Base-by-base conservation (phyloP, 2,888 invertebrate genomes). In the Amblyjoppa fuscipennis region DNA sequence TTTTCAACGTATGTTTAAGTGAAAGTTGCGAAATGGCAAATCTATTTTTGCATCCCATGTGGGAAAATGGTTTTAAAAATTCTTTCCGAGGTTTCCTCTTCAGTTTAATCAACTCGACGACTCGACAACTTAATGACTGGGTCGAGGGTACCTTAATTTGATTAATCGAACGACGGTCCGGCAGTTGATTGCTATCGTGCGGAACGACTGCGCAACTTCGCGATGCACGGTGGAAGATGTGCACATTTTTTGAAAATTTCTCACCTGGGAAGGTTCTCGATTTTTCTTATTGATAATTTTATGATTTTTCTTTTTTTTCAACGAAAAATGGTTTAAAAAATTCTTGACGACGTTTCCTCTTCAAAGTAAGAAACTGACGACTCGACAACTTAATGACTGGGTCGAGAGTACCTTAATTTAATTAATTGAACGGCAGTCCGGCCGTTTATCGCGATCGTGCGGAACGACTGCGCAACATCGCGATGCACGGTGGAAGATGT, bases 401-500 rank as follows among this genome's bases (percentile, higher is more conserved):
- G 9, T 34, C 71, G n/a, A 51, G 56, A 38, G 56, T 51, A 80
- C 69, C 61, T 85, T 81, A 16, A 81, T 81, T 85, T 75, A 70
- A 85, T 85, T 78, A 81, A 85, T 75, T 74, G 70, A 78, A 49
- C 20, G 31, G 7, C 41, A 28, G 25, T 28, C 45, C 31, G 45
- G 38, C 28, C 41, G 61, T 61, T 61, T n/a, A 74, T 74, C 64
- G 45, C 56, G 16, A 41, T 73, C 1, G 9, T 25, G 25, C 56
- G 25, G 34, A 20, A 49, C 61, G 28, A 38, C 45, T 41, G 13
- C 13, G 28, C 59, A 61, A 0, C 11, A 20, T 20, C 3, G 28
- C 4, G 59, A 31, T 28, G 59, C 41, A 41, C 6, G 41, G 41
- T 13, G 11, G 16, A 45, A 45, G 3, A 13, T 45, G 13, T 16